Evolutionary conservation across 1,140 invertebrate species (phyloP), one percentile per base, ranked within the genome.

Genomic region (Hirudo medicinalis): DNA sequence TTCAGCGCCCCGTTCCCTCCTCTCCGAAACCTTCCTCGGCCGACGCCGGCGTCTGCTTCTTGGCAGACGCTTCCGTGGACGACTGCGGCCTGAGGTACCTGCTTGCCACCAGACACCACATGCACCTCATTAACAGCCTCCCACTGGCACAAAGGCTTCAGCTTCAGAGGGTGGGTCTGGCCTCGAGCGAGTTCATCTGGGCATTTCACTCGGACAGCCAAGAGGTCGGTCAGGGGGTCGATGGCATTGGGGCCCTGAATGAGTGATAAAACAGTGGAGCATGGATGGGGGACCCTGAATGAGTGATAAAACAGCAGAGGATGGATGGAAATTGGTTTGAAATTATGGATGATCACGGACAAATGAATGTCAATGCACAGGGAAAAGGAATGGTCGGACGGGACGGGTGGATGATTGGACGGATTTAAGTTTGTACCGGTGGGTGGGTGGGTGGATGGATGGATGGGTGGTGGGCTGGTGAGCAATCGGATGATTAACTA

Each of bases 201-300:
- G 97, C 95, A 0, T 99, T 94, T 82, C 96, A 99, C 83, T 98
- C 94, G 0, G 96, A 99, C 82, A 92, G 92, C 40, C 91, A 97
- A 82, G 94, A 97, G 78, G 96, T 82, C 69, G 73, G 67, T 73
- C 54, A 27, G 0, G 55, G 29, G 29, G 3, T 68, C 15, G 15
- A 49, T 49, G 55, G 15, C 4, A 8, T 4, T n/a, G 4, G 4
- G 55, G 55, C 15, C 4, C 15, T 60, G 55, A 6, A 6, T 60
- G 55, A 15, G n/a, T 60, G 55, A 15, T 60, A 22, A 27, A 15
- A 8, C 15, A 22, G n/a, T n/a, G n/a, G n/a, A n/a, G n/a, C n/a
- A n/a, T n/a, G n/a, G n/a, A n/a, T n/a, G n/a, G n/a, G n/a, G n/a
- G n/a, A n/a, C n/a, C n/a, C n/a, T n/a, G n/a, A n/a, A n/a, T n/a